phyloP scores from a whole-genome alignment of 1,140 invertebrate species.

The Drosophila elegans region DNA sequence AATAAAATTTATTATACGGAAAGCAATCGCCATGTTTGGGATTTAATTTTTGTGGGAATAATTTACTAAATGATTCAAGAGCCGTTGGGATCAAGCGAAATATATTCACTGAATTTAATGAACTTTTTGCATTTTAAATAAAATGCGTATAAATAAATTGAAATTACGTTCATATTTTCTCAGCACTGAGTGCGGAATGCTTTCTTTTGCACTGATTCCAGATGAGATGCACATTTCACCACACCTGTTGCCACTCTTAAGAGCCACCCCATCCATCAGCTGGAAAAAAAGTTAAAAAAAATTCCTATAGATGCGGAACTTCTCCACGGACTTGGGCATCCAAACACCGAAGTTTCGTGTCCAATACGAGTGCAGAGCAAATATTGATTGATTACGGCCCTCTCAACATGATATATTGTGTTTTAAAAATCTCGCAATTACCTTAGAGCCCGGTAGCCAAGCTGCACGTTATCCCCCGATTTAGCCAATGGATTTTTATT shows the following conservation, averaged over 20 bases:
- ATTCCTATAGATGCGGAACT: constrained; percentile 17
- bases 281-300: constrained; percentile 11
- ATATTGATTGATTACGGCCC: constrained; percentile 75
- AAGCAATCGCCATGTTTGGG: background rate
- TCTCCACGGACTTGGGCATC: constrained; percentile 21
- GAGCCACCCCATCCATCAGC: constrained; percentile 33
- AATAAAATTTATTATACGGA: constrained; percentile 14
- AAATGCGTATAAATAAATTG: background rate
- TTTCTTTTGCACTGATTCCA: background rate
- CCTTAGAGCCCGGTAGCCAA: constrained; percentile 30
- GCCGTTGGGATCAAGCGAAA: constrained; percentile 5
- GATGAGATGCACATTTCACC: background rate
- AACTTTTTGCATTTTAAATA: background rate
- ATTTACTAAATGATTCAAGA: constrained; percentile 16
- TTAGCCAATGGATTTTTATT: constrained; percentile 73
- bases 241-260: constrained; percentile 37
- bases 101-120: constrained; percentile 1
- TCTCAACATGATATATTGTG: constrained; percentile 69
- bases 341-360: constrained; percentile 15
- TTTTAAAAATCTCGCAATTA: constrained; percentile 69
- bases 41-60: constrained; percentile 11
- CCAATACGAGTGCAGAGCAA: constrained; percentile 54
- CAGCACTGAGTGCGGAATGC: background rate
- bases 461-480: constrained; percentile 55
- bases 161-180: background rate